Percentiles rank a stretch among this genome's conserved stretches.
Evolutionary conservation across 2,888 invertebrate genomes (phyloP).

Genomic region (Adelognathus sp.): DNA sequence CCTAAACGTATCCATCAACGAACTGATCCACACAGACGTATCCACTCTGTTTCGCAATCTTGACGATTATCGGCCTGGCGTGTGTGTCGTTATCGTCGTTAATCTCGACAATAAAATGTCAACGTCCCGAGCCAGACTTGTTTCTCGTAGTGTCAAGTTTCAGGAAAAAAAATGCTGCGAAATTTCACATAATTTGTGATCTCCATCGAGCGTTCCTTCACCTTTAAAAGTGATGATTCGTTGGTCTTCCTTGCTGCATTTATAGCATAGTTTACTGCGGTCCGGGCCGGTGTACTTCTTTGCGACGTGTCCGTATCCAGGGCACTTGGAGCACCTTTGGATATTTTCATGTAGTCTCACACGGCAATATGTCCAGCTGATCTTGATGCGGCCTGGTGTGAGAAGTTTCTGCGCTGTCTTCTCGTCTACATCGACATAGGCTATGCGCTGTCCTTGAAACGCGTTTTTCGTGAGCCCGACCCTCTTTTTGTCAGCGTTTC

Average conservation of each 20-base stretch:
- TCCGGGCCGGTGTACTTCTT: conserved; percentile 38
- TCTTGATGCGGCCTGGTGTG: conserved; percentile 10
- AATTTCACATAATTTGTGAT: no score
- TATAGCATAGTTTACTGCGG: conserved; percentile 51
- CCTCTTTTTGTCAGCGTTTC: conserved; percentile 11
- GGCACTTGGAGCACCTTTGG: conserved; percentile 33
- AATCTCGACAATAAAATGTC: no score
- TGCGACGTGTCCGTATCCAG: conserved; percentile 39
- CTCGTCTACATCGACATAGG: conserved; percentile 9
- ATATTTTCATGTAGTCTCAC: background rate
- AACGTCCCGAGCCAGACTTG: no score
- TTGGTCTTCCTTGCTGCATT: conserved; percentile 59
- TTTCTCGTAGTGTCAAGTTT: no score
- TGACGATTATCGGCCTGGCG: no score
- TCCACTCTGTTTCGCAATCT: no score
- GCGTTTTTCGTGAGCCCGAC: conserved; percentile 34
- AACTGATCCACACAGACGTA: no score
- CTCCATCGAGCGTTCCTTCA: no score
- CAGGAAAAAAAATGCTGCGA: no score
- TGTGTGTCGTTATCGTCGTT: no score
- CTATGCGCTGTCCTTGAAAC: conserved; percentile 21
- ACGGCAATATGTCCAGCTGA: conserved; percentile 35
- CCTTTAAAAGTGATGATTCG: no score
- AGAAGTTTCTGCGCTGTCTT: conserved; percentile 2
- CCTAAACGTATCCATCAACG: no score